Evolutionary conservation across 2,797 vertebrate genomes (phyloP), one percentile per base, ranked within the genome.

Genomic region (Gadopsis marmoratus): DNA sequence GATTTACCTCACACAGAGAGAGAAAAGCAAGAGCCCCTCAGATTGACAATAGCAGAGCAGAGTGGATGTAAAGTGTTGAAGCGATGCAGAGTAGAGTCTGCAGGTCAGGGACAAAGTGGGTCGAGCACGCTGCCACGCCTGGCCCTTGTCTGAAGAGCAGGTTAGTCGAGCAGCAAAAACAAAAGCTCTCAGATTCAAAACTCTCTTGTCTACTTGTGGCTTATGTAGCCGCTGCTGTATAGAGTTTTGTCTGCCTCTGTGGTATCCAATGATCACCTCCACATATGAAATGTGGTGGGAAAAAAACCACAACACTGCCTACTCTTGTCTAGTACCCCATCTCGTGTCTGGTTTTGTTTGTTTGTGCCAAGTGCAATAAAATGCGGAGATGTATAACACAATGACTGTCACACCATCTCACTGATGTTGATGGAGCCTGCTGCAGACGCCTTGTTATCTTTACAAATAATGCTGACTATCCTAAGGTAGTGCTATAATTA

Each of bases 111-210:
- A 77, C 83, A 69, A 88, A 90, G 85, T 81, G 88, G 83, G 85
- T 88, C 71, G 63, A 81, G 82, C 70, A 50, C 26, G 17, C 68
- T 26, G 83, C 79, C 83, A 83, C 89, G 90, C 84, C 89, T 86
- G 88, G 89, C 80, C 79, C 87, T 92, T 13, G 74, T 93, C 88
- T 93, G 87, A 88, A 92, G 91, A 91, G 90, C 77, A 58, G 67
- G 64, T 81, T 86, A 59, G 76, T 19, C 2, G 60, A 80, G 62
- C 63, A 23, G 84, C 43, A 72, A 67, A 83, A 88, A 85, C 81
- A 86, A 90, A 89, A 85, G 81, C 85, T 75, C 68, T 85, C 66
- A 66, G 31, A 81, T 79, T 75, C 51, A 82, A 78, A 85, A 72
- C 70, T 73, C 59, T 66, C 41, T 50, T 33, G 77, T 61, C 75